Base-by-base conservation (phyloP, 2,888 invertebrate species). In the Rhamnusium bicolor region DNA sequence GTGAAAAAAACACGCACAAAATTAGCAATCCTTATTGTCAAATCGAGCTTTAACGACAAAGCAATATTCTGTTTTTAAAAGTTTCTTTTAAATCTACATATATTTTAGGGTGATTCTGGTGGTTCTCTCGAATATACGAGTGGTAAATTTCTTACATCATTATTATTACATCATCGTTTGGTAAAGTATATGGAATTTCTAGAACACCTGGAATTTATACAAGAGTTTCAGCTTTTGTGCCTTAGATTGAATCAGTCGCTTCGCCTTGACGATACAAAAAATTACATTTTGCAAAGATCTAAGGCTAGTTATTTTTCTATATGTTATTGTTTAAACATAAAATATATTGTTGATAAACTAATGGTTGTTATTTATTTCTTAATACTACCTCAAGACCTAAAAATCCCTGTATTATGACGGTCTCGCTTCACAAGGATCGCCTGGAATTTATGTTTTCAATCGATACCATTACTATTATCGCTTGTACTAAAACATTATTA, bases 91-190 rank as follows among this genome's bases (percentile, higher is more conserved):
- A n/a, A n/a, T 24, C 4, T 27, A n/a, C 19, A 12, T 32, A 16
- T n/a, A 24, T 54, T 65, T 51, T 51, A 65, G 65, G 65, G 65
- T 12, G 53, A 53, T 32, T 65, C 65, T 40, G 65, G 53, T 12
- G 65, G 65, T 7, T 54, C 65, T n/a, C 21, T 65, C 12, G 65
- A 65, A 21, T 65, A 65, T 18, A 65, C 18, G 14, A 65, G 40
- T n/a, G 65, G 53, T 12, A 65, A 40, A 14, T 65, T 54, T 21
- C 53, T 29, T 65, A 65, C 16, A 54, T 65, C 32, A 21, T 65
- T 1, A 54, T 53, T 2, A 21, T 65, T 14, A 65, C 65, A 1
- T 65, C 65, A 1, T n/a, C n/a, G n/a, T 65, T 65, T 53, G 65
- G 65, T 40, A 65, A 32, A 21, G 65, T 32, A 8, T 65, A 54